Base-by-base conservation (phyloP, 2,888 invertebrate genomes). In the Microplitis manilae region DNA sequence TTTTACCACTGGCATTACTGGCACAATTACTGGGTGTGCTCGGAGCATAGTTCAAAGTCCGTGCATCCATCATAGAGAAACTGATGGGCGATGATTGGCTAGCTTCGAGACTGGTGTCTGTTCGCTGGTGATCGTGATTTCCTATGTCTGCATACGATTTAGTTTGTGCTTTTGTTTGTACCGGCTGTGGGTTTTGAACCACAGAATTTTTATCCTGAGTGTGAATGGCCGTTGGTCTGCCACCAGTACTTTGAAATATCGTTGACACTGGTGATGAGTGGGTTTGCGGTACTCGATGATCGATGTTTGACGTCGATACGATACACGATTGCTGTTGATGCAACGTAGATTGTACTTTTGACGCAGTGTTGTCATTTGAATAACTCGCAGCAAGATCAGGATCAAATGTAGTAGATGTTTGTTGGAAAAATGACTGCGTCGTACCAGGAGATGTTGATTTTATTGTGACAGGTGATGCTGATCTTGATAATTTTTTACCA, bases 121-220 rank as follows among this genome's bases (percentile, higher is more conserved):
- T 82, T 77, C 87, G 84, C 15, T 90, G 85, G 39, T 91, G 91
- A 5, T 85, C 84, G 70, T 90, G 90, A 73, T 82, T 88, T 6
- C 83, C 83, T 82, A 94, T 85, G 86, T 95, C 95, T 75, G 95
- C 94, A 89, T 95, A 95, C 84, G 94, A 93, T 91, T 95, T 95
- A 83, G 94, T 92, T 91, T 95, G 94, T 82, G 94, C 94, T 90
- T 95, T 95, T 79, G 94, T 94, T 90, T 95, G 95, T 83, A 94
- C 93, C 17, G 79, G 80, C 65, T 84, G 70, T 9, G 83, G 93
- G 83, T 91, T 91, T 83, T 86, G 87, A 81, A 88, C 92, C 90
- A 15, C 20, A 20, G 91, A 90, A 76, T 92, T 90, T 80, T 92
- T 91, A 67, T 87, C 83, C 78, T 87, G 81, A 72, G 82, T 72